These are phyloP conservation scores for Selenia dentaria DNA, from an alignment of 2,888 invertebrate genomes.

Conservation along the genomic window DNA sequence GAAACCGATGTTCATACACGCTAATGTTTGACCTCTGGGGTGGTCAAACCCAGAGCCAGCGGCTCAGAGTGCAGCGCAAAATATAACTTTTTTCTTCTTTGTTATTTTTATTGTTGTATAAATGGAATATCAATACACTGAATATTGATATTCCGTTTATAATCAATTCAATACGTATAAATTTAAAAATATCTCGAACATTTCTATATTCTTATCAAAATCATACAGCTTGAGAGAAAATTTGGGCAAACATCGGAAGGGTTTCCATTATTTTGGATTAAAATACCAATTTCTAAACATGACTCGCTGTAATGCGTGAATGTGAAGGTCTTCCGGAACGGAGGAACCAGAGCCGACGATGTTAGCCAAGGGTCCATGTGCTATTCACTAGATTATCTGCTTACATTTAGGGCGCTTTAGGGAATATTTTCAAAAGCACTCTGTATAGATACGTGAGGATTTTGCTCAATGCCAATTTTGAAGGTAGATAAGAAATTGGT, in stretches of 20 bases:
- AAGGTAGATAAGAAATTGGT: slow-evolving; percentile 5
- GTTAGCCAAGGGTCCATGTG: slow-evolving; percentile 26
- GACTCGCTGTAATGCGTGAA: slow-evolving; percentile 37
- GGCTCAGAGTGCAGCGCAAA: too few species aligned
- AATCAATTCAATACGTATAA: too few species aligned
- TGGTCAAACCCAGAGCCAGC: too few species aligned
- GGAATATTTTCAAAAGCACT: slow-evolving; percentile 36
- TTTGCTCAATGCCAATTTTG: slow-evolving; percentile 7
- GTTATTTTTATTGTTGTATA: too few species aligned
- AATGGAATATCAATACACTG: too few species aligned
- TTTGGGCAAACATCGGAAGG: slow-evolving; percentile 26
- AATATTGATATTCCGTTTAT: too few species aligned
- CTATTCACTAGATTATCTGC: slow-evolving; percentile 31
- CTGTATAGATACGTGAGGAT: slow-evolving; percentile 24
- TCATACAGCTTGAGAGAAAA: slow-evolving; percentile 24
- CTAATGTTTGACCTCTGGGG: too few species aligned
- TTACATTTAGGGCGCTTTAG: slow-evolving; percentile 31
- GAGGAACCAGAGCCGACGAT: slow-evolving; percentile 11
- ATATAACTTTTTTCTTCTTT: too few species aligned
- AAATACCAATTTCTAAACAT: slow-evolving; percentile 45
- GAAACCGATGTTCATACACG: too few species aligned
- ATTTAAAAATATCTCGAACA: too few species aligned
- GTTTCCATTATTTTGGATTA: slow-evolving; percentile 44
- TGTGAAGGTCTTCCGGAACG: slow-evolving; percentile 33
- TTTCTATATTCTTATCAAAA: slow-evolving; percentile 26